Percentiles rank a stretch among this genome's conserved stretches.
These are phyloP conservation scores for Bembecia ichneumoniformis DNA, from an alignment of 2,888 invertebrate species.

Conservation along the genomic window DNA sequence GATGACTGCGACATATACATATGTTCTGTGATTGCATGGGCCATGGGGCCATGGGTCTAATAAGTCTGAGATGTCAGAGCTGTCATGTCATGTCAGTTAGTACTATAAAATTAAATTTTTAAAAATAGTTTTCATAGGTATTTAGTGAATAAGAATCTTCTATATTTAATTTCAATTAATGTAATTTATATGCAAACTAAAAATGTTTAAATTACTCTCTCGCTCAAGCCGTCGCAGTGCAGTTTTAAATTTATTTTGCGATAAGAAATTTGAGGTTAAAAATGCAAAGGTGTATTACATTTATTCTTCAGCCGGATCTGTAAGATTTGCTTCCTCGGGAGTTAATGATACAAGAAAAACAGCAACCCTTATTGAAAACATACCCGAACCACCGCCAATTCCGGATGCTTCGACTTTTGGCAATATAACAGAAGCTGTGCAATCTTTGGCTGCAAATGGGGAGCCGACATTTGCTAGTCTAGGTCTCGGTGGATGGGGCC, in stretches of 20 bases:
- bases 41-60: too few relatives aligned
- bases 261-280: constrained; percentile 60
- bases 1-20: too few relatives aligned
- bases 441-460: constrained; percentile 66
- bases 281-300: constrained; percentile 55
- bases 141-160: neutral
- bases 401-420: constrained; percentile 42
- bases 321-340: constrained; percentile 48
- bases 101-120: too few relatives aligned
- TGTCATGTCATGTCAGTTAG: too few relatives aligned
- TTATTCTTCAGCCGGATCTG: constrained; percentile 46
- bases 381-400: constrained; percentile 62
- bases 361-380: constrained; percentile 35
- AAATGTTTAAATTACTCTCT: constrained; percentile 58
- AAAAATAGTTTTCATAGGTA: neutral
- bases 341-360: constrained; percentile 36
- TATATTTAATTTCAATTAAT: too few relatives aligned
- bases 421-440: constrained; percentile 45
- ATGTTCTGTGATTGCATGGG: too few relatives aligned
- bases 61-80: too few relatives aligned
- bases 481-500: constrained; percentile 87
- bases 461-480: constrained; percentile 86
- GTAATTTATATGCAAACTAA: constrained; percentile 7
- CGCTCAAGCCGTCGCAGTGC: constrained; percentile 53
- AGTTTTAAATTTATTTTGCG: constrained; percentile 45